Percentiles rank a stretch among this genome's conserved stretches.
These are phyloP conservation scores for Andrena bicolor DNA, from an alignment of 2,888 invertebrate genomes.

Conservation along the genomic window DNA sequence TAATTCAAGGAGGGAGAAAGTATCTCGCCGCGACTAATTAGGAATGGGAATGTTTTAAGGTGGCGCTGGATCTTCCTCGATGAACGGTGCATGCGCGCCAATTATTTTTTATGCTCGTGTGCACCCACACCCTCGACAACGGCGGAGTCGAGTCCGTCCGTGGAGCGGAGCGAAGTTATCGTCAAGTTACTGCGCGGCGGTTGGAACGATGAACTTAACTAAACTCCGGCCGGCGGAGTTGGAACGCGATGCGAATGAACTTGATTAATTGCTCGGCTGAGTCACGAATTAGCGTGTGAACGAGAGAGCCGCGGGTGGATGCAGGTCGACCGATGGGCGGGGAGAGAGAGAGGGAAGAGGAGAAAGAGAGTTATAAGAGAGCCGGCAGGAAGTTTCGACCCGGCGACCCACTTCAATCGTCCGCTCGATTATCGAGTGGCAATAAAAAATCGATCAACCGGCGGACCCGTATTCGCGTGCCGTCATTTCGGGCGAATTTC, in stretches of 20 bases:
- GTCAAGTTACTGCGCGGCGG: conserved; percentile 43
- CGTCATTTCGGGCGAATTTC: conserved; percentile 54
- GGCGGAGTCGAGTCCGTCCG: background rate
- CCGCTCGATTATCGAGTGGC: conserved; percentile 62
- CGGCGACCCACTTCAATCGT: conserved; percentile 58
- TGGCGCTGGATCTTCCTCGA: too few species aligned
- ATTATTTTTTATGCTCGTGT: conserved; percentile 23
- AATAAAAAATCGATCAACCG: conserved; percentile 66
- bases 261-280: conserved; percentile 79
- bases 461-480: conserved; percentile 41
- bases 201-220: conserved; percentile 61
- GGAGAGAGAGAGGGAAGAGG: conserved; percentile 20
- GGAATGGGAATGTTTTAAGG: too few species aligned
- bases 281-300: conserved; percentile 75
- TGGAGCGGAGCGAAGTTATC: conserved; percentile 25
- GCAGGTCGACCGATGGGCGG: conserved; percentile 41
- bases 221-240: conserved; percentile 58
- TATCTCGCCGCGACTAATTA: too few species aligned
- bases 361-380: conserved; percentile 18
- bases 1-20: too few species aligned
- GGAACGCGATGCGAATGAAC: conserved; percentile 73
- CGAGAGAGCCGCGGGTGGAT: conserved; percentile 46
- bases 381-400: conserved; percentile 60
- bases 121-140: too few species aligned
- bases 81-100: background rate